Evolutionary conservation across 2,888 invertebrate species (phyloP), one percentile per base, ranked within the genome.

Genomic region (Diploptera punctata): DNA sequence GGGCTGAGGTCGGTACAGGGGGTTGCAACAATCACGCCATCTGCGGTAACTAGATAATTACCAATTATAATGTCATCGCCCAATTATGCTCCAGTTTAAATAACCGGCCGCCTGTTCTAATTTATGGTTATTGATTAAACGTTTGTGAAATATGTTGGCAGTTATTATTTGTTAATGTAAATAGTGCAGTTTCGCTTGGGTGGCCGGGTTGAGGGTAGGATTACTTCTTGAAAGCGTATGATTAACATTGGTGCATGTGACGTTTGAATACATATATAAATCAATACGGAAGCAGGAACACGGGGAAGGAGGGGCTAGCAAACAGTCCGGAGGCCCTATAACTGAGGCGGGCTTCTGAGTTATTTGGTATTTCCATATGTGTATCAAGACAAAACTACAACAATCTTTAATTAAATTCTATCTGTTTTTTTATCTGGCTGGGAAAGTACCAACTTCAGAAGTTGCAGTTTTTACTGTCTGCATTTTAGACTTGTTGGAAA

Each of bases 251-350:
- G 47, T 47, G 44, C 21, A 43, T 18, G 65, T 47, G 65, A 65
- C 65, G 65, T 65, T 47, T 65, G 65, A 65, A 65, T 65, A n/a
- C 44, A 29, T 18, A 44, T 65, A 65, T 65, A 65, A 65, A 65
- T 65, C 65, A 65, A 44, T 65, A 65, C 47, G 29, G 65, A 24
- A 65, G 44, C 65, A 44, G 47, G n/a, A 18, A 65, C 65, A 65
- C 47, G 24, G 44, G 65, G 44, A 44, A 18, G 65, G 65, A 44
- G 47, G 44, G 18, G 47, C 65, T 33, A 5, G 5, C 7, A 24
- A 65, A 10, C 2, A 44, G 21, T 33, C 21, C 19, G 18, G 24
- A 10, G 65, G 24, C 21, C 19, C n/a, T n/a, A n/a, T n/a, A n/a
- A n/a, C n/a, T n/a, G n/a, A n/a, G n/a, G n/a, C n/a, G n/a, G n/a